Evolutionary conservation across 2,113 vertebrate species (phyloP).

Genomic region (Telmatochromis sp.): DNA sequence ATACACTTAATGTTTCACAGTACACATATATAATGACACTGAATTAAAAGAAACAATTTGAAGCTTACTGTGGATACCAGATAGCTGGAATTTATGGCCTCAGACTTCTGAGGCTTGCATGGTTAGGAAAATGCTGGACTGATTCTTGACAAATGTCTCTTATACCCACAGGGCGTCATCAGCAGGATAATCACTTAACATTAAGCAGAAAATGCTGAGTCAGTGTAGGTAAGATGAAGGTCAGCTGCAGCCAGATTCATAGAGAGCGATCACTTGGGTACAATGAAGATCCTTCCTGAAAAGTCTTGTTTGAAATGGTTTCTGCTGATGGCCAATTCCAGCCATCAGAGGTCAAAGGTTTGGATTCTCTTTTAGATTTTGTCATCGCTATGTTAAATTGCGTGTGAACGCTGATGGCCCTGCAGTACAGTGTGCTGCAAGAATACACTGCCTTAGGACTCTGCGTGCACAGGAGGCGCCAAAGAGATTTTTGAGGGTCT

Average conservation of each 20-base stretch:
- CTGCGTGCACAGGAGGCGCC: conserved; percentile 9
- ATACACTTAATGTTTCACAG: neutral
- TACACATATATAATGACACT: neutral
- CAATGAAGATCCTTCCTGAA: neutral
- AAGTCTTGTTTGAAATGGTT: neutral
- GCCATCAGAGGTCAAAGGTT: neutral
- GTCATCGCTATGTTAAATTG: neutral
- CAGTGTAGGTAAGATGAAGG: conserved; percentile 25
- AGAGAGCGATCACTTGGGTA: conserved; percentile 13
- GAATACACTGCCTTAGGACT: conserved; percentile 31
- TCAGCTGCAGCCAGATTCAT: conserved; percentile 22
- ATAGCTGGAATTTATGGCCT: neutral
- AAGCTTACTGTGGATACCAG: neutral
- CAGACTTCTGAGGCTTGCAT: neutral
- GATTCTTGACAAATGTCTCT: conserved; percentile 13
- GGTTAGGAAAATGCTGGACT: neutral
- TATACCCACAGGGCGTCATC: conserved; percentile 17
- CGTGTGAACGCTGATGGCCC: neutral
- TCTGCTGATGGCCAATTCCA: neutral
- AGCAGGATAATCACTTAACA: conserved; percentile 44
- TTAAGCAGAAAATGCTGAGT: conserved; percentile 43
- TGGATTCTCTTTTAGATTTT: neutral
- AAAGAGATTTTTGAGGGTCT: conserved; percentile 20
- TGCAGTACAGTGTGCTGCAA: conserved; percentile 5
- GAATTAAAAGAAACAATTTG: conserved; percentile 23